These are phyloP conservation scores for Steinernema feltiae DNA, from an alignment of 1,140 invertebrate genomes.

Conservation along the genomic window DNA sequence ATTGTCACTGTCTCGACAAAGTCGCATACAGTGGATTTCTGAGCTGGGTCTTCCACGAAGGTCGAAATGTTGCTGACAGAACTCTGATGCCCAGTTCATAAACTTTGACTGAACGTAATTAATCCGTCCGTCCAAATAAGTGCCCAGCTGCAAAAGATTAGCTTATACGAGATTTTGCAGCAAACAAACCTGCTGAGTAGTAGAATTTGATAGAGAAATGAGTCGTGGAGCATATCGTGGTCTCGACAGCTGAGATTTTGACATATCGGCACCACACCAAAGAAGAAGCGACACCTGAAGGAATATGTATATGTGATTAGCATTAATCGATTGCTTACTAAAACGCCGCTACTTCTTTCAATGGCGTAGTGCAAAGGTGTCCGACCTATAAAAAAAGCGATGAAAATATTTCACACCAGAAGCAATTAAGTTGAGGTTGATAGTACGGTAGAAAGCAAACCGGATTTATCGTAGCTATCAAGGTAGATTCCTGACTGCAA, in stretches of 20 bases:
- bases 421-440: too few species aligned
- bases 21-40: background rate
- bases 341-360: background rate
- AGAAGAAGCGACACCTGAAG: background rate
- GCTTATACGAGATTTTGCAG: background rate
- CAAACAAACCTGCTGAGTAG: background rate
- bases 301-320: background rate
- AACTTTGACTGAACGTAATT: background rate
- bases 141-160: background rate
- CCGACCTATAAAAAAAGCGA: too few species aligned
- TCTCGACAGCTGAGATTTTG: background rate
- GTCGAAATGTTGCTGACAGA: background rate
- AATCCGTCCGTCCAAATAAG: background rate
- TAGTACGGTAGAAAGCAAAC: too few species aligned
- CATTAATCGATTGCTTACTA: background rate
- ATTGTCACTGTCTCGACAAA: background rate
- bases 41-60: background rate
- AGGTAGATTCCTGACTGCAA: background rate
- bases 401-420: too few species aligned
- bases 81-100: background rate
- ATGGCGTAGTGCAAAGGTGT: background rate
- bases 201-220: background rate
- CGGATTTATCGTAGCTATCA: background rate
- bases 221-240: background rate
- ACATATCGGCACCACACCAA: background rate